These are phyloP conservation scores for Vanessa tameamea DNA, from an alignment of 1,140 invertebrate species.

Conservation along the genomic window DNA sequence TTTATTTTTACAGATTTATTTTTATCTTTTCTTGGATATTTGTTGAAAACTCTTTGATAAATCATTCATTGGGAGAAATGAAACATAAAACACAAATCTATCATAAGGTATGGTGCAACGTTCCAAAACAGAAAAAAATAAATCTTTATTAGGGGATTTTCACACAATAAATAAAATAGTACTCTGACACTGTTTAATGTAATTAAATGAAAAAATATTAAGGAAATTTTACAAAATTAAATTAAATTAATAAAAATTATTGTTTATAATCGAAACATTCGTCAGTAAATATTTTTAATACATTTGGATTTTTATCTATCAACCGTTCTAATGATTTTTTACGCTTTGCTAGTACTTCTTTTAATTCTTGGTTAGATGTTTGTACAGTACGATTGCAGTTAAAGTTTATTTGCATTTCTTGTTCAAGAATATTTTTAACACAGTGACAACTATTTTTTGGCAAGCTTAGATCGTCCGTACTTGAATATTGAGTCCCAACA, in stretches of 20 bases:
- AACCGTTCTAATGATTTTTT: slow-evolving; percentile 52
- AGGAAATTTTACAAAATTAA: not conserved
- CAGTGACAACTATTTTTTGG: slow-evolving; percentile 27
- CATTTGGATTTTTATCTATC: slow-evolving; percentile 52
- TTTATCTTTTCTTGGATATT: too few relatives aligned
- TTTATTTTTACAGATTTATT: too few relatives aligned
- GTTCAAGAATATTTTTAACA: slow-evolving; percentile 22
- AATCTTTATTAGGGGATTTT: too few relatives aligned
- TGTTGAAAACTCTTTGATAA: too few relatives aligned
- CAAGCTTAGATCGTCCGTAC: slow-evolving; percentile 50
- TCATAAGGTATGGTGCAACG: too few relatives aligned
- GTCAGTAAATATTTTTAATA: slow-evolving; percentile 65
- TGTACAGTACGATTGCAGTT: slow-evolving; percentile 7
- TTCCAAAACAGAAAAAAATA: too few relatives aligned
- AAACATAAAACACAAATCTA: too few relatives aligned
- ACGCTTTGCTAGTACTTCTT: slow-evolving; percentile 48
- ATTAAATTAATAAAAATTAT: slow-evolving; percentile 27
- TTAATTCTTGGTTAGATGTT: slow-evolving; percentile 38
- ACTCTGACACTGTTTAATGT: too few relatives aligned
- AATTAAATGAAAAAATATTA: too few relatives aligned
- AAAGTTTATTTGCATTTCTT: slow-evolving; percentile 11
- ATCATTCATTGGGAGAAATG: too few relatives aligned
- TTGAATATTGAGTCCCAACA: slow-evolving; percentile 66
- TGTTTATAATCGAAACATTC: slow-evolving; percentile 60
- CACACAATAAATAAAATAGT: too few relatives aligned